Conservation (phyloP, 2,113 vertebrate species). For the Acanthochromis polyacanthus region DNA sequence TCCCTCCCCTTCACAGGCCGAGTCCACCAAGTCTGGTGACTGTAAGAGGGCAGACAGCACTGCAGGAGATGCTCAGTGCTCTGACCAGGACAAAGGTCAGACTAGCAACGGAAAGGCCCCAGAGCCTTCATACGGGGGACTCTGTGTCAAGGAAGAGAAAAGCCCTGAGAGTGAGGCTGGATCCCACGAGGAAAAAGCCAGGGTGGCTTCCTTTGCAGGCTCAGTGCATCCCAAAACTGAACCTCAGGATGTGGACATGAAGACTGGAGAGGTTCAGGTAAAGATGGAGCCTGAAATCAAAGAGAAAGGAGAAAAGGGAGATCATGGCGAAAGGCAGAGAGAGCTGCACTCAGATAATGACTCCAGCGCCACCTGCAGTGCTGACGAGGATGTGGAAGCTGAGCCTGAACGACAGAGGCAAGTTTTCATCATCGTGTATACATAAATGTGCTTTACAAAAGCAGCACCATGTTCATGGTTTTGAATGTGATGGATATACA, state of each 20-base stretch:
- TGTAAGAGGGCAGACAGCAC: slow-evolving; percentile 80
- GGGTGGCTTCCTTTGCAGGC: slow-evolving; percentile 76
- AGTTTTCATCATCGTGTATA: not conserved
- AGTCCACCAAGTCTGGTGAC: slow-evolving; percentile 89
- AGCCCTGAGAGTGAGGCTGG: slow-evolving; percentile 82
- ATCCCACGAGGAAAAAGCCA: slow-evolving; percentile 85
- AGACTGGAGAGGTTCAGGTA: slow-evolving; percentile 87
- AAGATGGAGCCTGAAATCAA: slow-evolving; percentile 92
- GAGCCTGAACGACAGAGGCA: slow-evolving; percentile 93
- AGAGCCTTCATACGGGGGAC: slow-evolving; percentile 84
- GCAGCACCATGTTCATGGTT: not conserved
- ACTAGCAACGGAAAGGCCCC: slow-evolving; percentile 76
- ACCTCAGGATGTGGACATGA: slow-evolving; percentile 89
- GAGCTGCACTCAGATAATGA: slow-evolving; percentile 93
- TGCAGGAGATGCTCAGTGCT: slow-evolving; percentile 80
- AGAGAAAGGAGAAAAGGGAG: slow-evolving; percentile 89
- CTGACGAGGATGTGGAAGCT: slow-evolving; percentile 95
- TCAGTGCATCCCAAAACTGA: slow-evolving; percentile 89
- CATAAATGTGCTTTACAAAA: not conserved
- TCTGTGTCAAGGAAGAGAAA: slow-evolving; percentile 88
- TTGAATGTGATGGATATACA: slow-evolving; percentile 13
- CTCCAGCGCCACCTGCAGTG: slow-evolving; percentile 98
- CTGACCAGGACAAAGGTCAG: slow-evolving; percentile 75
- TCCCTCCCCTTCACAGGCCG: slow-evolving; percentile 94
- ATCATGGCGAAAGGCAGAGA: slow-evolving; percentile 77